phyloP scores from a whole-genome alignment of 2,113 vertebrate species.

The Sisor rabdophorus region DNA sequence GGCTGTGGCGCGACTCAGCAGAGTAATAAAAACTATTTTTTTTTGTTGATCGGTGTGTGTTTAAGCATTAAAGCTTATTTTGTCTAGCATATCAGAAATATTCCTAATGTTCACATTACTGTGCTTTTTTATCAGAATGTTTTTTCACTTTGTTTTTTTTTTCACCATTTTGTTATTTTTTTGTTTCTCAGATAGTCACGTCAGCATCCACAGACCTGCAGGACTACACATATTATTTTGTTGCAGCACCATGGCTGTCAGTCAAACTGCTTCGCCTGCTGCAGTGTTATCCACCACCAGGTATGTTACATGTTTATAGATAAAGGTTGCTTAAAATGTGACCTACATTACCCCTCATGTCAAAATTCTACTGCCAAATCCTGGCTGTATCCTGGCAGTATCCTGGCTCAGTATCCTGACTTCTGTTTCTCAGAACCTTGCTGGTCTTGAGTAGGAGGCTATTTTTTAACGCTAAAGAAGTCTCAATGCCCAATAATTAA shows the following conservation, averaged over 20 bases:
- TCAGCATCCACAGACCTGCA: conserved; percentile 88
- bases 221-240: conserved; percentile 91
- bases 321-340: background rate
- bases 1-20: conserved; percentile 84
- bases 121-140: background rate
- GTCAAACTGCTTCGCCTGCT: conserved; percentile 83
- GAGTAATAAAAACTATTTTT: conserved; percentile 68
- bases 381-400: no score
- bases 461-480: no score
- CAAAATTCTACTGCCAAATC: no score
- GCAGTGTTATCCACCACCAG: conserved; percentile 82
- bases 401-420: no score
- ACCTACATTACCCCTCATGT: background rate
- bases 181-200: conserved; percentile 77
- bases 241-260: conserved; percentile 88
- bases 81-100: background rate
- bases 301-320: background rate
- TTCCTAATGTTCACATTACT: background rate
- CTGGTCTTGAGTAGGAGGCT: no score
- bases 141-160: background rate
- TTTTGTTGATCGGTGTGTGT: background rate
- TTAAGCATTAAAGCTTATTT: background rate
- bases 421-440: no score
- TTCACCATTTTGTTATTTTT: background rate
- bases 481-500: no score